These are phyloP conservation scores for Elaphurus davidianus DNA, from an alignment of 2,113 vertebrate species.

Conservation along the genomic window DNA sequence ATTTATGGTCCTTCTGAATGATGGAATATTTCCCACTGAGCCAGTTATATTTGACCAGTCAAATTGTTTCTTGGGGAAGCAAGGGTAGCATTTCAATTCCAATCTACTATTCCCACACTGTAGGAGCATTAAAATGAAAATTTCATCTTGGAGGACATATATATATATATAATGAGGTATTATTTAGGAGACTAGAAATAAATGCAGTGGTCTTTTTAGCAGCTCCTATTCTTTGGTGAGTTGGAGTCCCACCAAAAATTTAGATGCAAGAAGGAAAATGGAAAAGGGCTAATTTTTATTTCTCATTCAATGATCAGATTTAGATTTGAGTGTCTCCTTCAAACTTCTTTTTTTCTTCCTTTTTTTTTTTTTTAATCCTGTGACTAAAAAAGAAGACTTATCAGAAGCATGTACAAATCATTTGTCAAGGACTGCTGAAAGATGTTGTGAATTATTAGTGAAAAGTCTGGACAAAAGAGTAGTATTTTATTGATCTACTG, in stretches of 20 bases:
- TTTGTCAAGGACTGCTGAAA: neutral
- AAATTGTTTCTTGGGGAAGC: neutral
- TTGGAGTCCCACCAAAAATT: neutral
- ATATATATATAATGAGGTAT: neutral
- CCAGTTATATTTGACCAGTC: neutral
- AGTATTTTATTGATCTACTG: neutral
- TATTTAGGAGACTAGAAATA: neutral
- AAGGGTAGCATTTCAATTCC: neutral
- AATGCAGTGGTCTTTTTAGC: neutral
- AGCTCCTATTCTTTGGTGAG: neutral
- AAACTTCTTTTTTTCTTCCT: neutral
- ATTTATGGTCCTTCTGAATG: neutral
- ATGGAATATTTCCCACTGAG: neutral
- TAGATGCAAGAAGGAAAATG: neutral
- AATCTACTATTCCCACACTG: neutral
- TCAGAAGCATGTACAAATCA: neutral
- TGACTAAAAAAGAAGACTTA: neutral
- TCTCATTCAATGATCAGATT: neutral
- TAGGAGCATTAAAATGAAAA: neutral
- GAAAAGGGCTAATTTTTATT: neutral
- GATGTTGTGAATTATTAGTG: neutral
- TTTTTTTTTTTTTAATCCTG: neutral
- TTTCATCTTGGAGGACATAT: neutral
- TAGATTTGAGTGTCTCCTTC: neutral
- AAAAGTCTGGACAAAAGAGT: constrained; percentile 5